Evolutionary conservation across 2,888 invertebrate species (phyloP).

Genomic region (Pedicia rivosa): DNA sequence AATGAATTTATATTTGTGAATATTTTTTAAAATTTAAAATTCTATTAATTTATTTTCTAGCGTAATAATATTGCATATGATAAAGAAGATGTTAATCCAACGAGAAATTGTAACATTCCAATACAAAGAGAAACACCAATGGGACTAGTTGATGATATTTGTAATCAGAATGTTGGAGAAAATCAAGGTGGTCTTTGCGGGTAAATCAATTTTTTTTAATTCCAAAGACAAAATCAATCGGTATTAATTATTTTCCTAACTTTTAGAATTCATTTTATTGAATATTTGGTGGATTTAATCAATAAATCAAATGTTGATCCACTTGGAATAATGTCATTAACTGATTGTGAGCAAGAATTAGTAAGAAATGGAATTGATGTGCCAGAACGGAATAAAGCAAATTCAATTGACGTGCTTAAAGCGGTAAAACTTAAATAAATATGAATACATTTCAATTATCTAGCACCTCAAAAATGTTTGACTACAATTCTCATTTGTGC

Average conservation of each 20-base stretch:
- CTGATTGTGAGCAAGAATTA: slow-evolving; percentile 75
- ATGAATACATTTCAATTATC: too few species aligned
- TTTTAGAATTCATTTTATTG: slow-evolving; percentile 94
- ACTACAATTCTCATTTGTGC: too few species aligned
- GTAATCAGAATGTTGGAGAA: slow-evolving; percentile 58
- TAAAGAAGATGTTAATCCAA: slow-evolving; percentile 32
- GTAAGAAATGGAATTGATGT: slow-evolving; percentile 68
- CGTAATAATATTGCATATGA: slow-evolving; percentile 57
- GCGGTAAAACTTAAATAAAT: too few species aligned
- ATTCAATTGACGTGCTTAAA: too few species aligned
- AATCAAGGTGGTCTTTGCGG: slow-evolving; percentile 82
- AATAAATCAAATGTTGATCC: slow-evolving; percentile 76
- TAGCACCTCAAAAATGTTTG: too few species aligned
- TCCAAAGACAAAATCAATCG: too few species aligned
- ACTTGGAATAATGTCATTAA: slow-evolving; percentile 70
- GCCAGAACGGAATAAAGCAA: too few species aligned
- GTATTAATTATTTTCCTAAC: too few species aligned
- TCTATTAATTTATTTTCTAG: slow-evolving; percentile 24
- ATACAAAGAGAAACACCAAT: slow-evolving; percentile 78
- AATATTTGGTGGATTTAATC: slow-evolving; percentile 82
- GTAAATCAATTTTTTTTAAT: slow-evolving; percentile 37
- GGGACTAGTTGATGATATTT: slow-evolving; percentile 67
- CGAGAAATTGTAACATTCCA: slow-evolving; percentile 58
- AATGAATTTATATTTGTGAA: slow-evolving; percentile 3
- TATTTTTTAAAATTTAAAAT: not conserved